Evolutionary conservation across 2,797 vertebrate species (phyloP).

Genomic region (Odontamblyopus rebecca): DNA sequence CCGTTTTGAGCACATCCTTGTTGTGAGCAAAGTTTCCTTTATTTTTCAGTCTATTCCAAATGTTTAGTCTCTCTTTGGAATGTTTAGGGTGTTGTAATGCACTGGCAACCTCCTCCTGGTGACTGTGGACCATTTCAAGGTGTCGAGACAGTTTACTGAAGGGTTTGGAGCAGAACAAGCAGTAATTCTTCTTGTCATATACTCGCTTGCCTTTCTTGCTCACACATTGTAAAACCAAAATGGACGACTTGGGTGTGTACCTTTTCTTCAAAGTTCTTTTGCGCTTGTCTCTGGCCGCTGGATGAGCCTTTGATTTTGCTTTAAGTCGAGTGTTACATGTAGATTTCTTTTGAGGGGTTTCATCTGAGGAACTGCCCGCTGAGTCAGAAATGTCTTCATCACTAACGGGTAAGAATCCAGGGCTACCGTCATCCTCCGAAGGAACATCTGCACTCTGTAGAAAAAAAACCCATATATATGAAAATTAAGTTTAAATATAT

Average conservation of each 20-base stretch:
- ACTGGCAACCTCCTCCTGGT: conserved; percentile 53
- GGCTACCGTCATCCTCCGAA: conserved; percentile 23
- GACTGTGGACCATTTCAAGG: conserved; percentile 44
- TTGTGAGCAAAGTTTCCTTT: conserved; percentile 68
- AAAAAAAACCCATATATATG: not conserved
- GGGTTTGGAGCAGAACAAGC: conserved; percentile 50
- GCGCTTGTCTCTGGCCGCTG: accelerated
- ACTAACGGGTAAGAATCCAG: conserved; percentile 20
- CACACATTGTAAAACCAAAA: conserved; percentile 14
- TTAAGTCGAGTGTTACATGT: accelerated
- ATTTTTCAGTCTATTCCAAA: conserved; percentile 54
- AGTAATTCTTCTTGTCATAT: conserved; percentile 49
- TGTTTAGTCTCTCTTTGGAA: conserved; percentile 51
- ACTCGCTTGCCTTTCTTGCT: not conserved
- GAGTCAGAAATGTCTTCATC: conserved; percentile 33
- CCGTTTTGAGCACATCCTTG: conserved; percentile 48
- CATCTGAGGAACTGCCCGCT: conserved; percentile 13
- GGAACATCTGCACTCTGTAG: conserved; percentile 28
- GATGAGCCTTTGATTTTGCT: not conserved
- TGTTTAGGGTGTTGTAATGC: conserved; percentile 49
- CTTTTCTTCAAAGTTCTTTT: not conserved
- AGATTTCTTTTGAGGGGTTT: conserved; percentile 3
- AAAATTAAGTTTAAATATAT: too few species aligned
- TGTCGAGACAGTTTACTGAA: conserved; percentile 51
- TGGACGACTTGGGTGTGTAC: not conserved